phyloP scores from a whole-genome alignment of 2,888 invertebrate species.

The Aspidapion aeneum region DNA sequence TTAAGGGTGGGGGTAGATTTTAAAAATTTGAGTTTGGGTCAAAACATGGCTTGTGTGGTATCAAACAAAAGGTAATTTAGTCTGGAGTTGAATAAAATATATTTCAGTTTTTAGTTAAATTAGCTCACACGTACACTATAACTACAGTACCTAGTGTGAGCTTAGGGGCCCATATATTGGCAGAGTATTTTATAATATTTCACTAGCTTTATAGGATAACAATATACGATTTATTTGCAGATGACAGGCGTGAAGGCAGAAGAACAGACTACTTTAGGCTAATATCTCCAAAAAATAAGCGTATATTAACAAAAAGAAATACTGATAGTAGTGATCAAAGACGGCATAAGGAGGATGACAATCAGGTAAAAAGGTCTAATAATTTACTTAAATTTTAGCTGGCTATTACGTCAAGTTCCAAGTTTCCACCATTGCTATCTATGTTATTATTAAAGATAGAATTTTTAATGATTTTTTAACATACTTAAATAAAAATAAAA shows the following conservation, averaged over 20 bases:
- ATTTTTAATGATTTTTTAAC: too few species aligned
- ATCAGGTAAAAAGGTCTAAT: constrained; percentile 11
- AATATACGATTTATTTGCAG: not conserved
- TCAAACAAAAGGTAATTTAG: too few species aligned
- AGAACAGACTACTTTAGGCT: not conserved
- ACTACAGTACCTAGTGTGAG: not conserved
- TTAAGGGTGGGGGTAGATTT: too few species aligned
- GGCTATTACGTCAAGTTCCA: too few species aligned
- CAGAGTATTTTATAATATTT: not conserved
- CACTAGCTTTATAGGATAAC: not conserved
- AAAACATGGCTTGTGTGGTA: too few species aligned
- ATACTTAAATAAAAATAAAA: too few species aligned
- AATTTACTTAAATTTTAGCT: too few species aligned
- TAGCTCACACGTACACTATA: not conserved
- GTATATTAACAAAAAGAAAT: not conserved
- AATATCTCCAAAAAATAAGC: not conserved
- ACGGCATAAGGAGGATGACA: constrained; percentile 15
- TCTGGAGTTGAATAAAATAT: too few species aligned
- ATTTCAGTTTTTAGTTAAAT: too few species aligned
- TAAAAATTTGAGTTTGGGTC: too few species aligned
- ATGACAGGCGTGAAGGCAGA: not conserved
- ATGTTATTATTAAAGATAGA: too few species aligned
- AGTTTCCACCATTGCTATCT: too few species aligned
- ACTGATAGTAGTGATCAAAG: constrained; percentile 8
- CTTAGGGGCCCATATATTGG: not conserved